Percentiles rank a stretch among this genome's conserved stretches.
Evolutionary conservation across 2,888 invertebrate genomes (phyloP).

Genomic region (Cephus sareptanus): DNA sequence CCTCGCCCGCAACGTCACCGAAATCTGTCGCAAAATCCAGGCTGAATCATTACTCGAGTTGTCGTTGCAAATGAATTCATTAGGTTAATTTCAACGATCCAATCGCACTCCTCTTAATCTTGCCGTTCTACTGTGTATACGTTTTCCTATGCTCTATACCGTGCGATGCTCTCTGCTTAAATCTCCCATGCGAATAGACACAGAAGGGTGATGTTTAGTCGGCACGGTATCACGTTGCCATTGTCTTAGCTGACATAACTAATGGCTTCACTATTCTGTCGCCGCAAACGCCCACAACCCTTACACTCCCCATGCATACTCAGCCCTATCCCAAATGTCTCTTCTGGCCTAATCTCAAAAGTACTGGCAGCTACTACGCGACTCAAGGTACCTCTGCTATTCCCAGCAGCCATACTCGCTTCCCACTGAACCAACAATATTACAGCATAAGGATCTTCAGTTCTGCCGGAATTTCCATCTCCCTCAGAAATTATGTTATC

Average conservation of each 20-base stretch:
- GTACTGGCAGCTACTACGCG: slow-evolving; percentile 7
- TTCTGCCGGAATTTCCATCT: too few relatives aligned
- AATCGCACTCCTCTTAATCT: not conserved
- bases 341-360: slow-evolving; percentile 16
- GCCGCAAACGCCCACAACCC: slow-evolving; percentile 5
- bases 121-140: not conserved
- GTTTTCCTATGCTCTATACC: too few relatives aligned
- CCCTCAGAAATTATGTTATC: too few relatives aligned
- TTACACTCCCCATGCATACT: too few relatives aligned
- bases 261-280: slow-evolving; percentile 29
- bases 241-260: slow-evolving; percentile 30
- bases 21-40: not conserved
- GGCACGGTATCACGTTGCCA: slow-evolving; percentile 8
- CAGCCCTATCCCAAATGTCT: too few relatives aligned
- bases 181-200: slow-evolving; percentile 2
- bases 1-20: too few relatives aligned
- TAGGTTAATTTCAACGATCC: slow-evolving; percentile 1
- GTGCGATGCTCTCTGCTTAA: not conserved
- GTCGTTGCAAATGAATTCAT: slow-evolving; percentile 15
- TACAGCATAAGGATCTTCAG: too few relatives aligned
- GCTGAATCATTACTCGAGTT: slow-evolving; percentile 15
- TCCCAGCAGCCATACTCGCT: too few relatives aligned
- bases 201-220: not conserved
- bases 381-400: too few relatives aligned
- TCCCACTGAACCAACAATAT: too few relatives aligned